These are phyloP conservation scores for Agrilus cyanescens DNA, from an alignment of 2,888 invertebrate species.

Conservation along the genomic window DNA sequence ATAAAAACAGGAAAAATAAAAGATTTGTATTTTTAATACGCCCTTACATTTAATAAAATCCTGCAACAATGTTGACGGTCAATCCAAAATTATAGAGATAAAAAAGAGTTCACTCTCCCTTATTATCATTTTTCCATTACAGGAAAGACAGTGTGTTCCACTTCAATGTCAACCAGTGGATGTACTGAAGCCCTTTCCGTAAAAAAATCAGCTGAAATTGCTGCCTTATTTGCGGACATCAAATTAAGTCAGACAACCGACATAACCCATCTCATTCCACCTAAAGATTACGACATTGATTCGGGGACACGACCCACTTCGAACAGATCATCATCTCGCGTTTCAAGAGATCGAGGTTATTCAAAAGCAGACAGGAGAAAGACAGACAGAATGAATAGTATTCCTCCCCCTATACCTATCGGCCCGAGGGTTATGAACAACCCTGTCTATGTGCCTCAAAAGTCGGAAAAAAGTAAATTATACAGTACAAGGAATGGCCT, in stretches of 20 bases:
- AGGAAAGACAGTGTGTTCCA: slow-evolving; percentile 16
- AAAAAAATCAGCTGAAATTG: slow-evolving; percentile 81
- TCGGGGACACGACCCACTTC: slow-evolving; percentile 2
- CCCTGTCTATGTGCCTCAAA: slow-evolving; percentile 24
- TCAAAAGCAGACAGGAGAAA: slow-evolving; percentile 1
- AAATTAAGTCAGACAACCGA: slow-evolving; percentile 60
- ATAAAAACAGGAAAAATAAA: no score
- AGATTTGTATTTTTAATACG: no score
- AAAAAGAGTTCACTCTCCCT: no score
- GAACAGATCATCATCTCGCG: slow-evolving; percentile 11
- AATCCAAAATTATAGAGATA: no score
- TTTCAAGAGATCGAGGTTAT: neutral
- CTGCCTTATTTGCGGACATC: slow-evolving; percentile 71
- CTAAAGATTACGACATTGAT: slow-evolving; percentile 19
- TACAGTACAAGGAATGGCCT: slow-evolving; percentile 35
- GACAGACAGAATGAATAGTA: slow-evolving; percentile 19
- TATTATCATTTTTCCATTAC: slow-evolving; percentile 15
- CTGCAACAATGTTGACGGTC: no score
- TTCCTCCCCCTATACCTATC: slow-evolving; percentile 16
- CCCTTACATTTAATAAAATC: no score
- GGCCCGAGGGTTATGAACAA: slow-evolving; percentile 28
- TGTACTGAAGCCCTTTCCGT: slow-evolving; percentile 60
- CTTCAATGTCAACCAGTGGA: slow-evolving; percentile 15
- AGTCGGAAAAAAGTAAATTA: slow-evolving; percentile 20
- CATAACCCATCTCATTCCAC: slow-evolving; percentile 39